These are phyloP conservation scores for Corvus cornix DNA, from an alignment of 2,113 vertebrate genomes.

Conservation along the genomic window DNA sequence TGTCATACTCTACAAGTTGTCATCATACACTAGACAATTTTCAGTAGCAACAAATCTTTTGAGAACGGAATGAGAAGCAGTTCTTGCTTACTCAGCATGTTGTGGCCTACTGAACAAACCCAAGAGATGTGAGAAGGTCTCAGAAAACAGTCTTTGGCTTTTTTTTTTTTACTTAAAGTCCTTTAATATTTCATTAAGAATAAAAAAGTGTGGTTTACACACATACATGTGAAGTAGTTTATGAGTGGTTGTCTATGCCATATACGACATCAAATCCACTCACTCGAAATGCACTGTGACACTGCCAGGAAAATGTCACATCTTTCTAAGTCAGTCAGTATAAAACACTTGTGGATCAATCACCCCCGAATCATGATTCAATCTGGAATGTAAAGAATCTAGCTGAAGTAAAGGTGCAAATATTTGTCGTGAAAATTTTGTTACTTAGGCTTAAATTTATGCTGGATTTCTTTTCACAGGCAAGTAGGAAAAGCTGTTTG, in stretches of 20 bases:
- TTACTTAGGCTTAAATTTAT: background rate
- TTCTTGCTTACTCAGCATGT: background rate
- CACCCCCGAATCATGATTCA: background rate
- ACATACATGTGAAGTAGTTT: accelerated
- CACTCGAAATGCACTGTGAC: background rate
- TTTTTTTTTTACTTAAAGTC: background rate
- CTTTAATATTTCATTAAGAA: background rate
- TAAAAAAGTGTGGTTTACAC: background rate
- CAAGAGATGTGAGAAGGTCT: background rate
- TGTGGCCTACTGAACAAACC: background rate
- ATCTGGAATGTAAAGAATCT: background rate
- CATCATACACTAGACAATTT: background rate
- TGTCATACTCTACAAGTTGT: background rate
- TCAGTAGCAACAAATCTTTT: background rate
- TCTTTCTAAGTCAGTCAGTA: background rate
- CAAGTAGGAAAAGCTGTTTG: background rate
- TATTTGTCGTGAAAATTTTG: background rate
- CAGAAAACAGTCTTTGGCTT: background rate
- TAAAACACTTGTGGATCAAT: background rate
- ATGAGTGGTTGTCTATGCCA: background rate
- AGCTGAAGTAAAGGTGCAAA: background rate
- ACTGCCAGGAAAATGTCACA: background rate
- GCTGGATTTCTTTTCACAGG: background rate
- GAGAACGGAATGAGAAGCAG: background rate
- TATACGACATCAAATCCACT: background rate